Base-by-base conservation (phyloP, 2,797 vertebrate genomes). In the Cossypha niveicapilla region DNA sequence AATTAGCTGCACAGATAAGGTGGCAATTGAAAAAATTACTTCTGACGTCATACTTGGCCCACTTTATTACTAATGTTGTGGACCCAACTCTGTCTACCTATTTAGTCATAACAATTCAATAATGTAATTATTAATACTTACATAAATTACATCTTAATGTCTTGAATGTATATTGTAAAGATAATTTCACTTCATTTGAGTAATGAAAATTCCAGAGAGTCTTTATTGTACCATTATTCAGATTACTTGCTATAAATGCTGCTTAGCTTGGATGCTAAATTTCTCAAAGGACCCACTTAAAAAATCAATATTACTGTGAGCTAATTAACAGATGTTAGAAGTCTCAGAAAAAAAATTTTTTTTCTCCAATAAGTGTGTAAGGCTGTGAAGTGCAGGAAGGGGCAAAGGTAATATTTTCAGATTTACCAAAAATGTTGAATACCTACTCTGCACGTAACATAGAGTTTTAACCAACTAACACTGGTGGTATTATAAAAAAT, bases 71-170 rank as follows among this genome's bases (percentile, higher is more conserved):
- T 63, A 77, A 79, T 2, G 1, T 8, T 93, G 86, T 93, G 92
- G 93, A 92, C 80, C 81, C 75, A 92, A 93, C 67, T 57, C 65
- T 72, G 35, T 63, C 94, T 94, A 82, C 45, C 70, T 87, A 80
- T 94, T 85, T 74, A 95, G 68, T 94, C 88, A 93, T 76, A 96
- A 94, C 68, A 92, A 87, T 91, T 89, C 83, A 88, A 92, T 85
- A 94, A 86, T 90, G 87, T 90, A 94, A 92, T 94, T 95, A 94
- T 92, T 93, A 94, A 95, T 89, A 89, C 84, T 76, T 90, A 73
- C 67, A 81, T 91, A 95, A 96, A 96, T 95, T 95, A 93, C 78
- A 91, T 93, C 84, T 74, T 95, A 95, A 94, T 77, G n/a, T 75
- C 88, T 87, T 91, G 44, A 91, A 95, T 68, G 44, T 80, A 94